Percentiles rank a stretch among this genome's conserved stretches.
phyloP scores from a whole-genome alignment of 2,113 vertebrate genomes.

The Ictalurus furcatus region DNA sequence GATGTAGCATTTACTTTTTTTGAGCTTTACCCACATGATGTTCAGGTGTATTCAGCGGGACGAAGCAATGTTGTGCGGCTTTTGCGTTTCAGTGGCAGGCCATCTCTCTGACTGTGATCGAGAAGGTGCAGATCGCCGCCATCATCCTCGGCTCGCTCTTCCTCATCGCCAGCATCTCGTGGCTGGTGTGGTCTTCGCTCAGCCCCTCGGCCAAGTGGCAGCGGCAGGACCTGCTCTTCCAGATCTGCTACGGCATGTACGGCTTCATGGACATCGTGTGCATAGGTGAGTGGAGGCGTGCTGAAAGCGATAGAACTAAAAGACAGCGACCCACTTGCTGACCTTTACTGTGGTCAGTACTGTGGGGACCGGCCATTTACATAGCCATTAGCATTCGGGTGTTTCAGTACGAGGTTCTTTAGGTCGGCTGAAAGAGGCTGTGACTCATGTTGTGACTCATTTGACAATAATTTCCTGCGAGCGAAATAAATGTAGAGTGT shows the following conservation, averaged over 20 bases:
- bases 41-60: not conserved
- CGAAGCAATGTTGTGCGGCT: not conserved
- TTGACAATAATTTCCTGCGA: not conserved
- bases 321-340: not conserved
- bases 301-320: not conserved
- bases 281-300: slow-evolving; percentile 77
- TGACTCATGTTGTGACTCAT: slow-evolving; percentile 14
- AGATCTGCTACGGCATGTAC: slow-evolving; percentile 97
- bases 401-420: not conserved
- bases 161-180: slow-evolving; percentile 94
- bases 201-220: slow-evolving; percentile 97
- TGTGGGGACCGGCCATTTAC: not conserved
- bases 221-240: slow-evolving; percentile 92
- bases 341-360: slow-evolving; percentile 5
- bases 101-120: slow-evolving; percentile 92
- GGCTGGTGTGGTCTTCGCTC: slow-evolving; percentile 95
- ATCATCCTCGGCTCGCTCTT: slow-evolving; percentile 92
- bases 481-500: not conserved
- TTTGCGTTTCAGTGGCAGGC: slow-evolving; percentile 83
- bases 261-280: slow-evolving; percentile 97
- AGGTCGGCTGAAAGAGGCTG: not conserved
- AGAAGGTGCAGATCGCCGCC: slow-evolving; percentile 94
- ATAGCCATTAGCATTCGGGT: not conserved
- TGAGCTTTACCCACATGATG: not conserved
- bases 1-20: not conserved